Percentiles rank a stretch among this genome's conserved stretches.
Evolutionary conservation across 1,140 invertebrate species (phyloP).

Genomic region (Parasteatoda tepidariorum): DNA sequence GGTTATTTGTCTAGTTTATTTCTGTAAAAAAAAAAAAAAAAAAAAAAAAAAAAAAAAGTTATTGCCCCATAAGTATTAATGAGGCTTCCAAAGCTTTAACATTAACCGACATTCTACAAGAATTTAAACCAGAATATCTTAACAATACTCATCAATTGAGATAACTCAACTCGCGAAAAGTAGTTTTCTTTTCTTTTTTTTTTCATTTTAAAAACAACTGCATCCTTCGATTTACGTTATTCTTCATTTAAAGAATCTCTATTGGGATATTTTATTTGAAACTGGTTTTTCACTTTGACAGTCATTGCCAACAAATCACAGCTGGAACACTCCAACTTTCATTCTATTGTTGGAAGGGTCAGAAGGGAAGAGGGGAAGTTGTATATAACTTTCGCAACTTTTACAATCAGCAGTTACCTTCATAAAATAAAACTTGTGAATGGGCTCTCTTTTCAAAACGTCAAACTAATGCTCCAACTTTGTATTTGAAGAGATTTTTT

Average conservation of each 20-base stretch:
- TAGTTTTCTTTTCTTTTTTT: background rate
- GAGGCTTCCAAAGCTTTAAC: too few relatives aligned
- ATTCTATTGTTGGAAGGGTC: conserved; percentile 1
- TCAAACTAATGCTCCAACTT: background rate
- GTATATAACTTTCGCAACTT: background rate
- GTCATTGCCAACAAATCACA: conserved; percentile 29
- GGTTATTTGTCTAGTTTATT: too few relatives aligned
- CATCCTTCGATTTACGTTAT: background rate
- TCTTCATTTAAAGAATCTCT: background rate
- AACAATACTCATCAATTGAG: background rate
- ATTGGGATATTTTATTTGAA: background rate
- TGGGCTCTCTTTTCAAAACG: background rate
- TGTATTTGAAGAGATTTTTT: too few relatives aligned
- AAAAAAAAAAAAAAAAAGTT: too few relatives aligned
- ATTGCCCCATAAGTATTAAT: too few relatives aligned
- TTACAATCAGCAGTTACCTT: background rate
- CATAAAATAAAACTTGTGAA: background rate
- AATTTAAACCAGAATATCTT: background rate
- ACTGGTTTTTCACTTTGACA: conserved; percentile 22
- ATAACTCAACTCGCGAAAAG: background rate
- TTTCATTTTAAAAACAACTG: conserved; percentile 10
- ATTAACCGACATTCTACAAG: too few relatives aligned
- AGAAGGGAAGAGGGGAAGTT: background rate
- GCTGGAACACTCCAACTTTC: background rate
- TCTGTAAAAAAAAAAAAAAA: too few relatives aligned